phyloP scores from a whole-genome alignment of 2,797 vertebrate genomes.

The Liparis tanakae region DNA sequence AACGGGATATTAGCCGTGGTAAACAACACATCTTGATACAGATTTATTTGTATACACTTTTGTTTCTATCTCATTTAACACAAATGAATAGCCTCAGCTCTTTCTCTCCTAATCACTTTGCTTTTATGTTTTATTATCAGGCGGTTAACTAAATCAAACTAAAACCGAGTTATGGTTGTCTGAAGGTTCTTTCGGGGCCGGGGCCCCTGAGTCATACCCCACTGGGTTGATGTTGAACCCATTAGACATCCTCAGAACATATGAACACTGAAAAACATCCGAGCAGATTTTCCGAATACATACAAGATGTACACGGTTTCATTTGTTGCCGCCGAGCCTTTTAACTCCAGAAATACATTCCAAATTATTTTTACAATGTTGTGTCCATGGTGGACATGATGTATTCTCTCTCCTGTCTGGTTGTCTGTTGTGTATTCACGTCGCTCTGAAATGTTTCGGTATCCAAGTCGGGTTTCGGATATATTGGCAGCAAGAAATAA shows the following conservation, averaged over 20 bases:
- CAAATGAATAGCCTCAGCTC: background rate
- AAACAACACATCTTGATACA: conserved; percentile 7
- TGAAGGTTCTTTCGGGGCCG: background rate
- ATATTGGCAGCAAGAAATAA: conserved; percentile 8
- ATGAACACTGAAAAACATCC: background rate
- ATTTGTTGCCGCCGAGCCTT: background rate
- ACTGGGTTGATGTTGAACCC: background rate
- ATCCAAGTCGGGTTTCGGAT: background rate
- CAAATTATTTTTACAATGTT: background rate
- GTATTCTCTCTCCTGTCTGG: conserved; percentile 1
- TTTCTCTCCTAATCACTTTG: conserved; percentile 1
- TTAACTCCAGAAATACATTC: conserved; percentile 6
- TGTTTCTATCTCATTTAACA: background rate
- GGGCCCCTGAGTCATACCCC: background rate
- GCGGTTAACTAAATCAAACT: conserved; percentile 8
- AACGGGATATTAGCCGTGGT: background rate
- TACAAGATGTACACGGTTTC: background rate
- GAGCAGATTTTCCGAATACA: background rate
- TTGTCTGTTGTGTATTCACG: background rate
- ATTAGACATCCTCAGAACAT: conserved; percentile 9
- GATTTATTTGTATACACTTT: background rate
- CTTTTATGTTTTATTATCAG: background rate
- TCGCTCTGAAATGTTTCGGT: background rate
- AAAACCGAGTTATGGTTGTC: background rate
- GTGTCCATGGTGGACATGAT: conserved; percentile 41